These are phyloP conservation scores for Cremastinae sp. DNA, from an alignment of 2,888 invertebrate genomes.

Conservation along the genomic window DNA sequence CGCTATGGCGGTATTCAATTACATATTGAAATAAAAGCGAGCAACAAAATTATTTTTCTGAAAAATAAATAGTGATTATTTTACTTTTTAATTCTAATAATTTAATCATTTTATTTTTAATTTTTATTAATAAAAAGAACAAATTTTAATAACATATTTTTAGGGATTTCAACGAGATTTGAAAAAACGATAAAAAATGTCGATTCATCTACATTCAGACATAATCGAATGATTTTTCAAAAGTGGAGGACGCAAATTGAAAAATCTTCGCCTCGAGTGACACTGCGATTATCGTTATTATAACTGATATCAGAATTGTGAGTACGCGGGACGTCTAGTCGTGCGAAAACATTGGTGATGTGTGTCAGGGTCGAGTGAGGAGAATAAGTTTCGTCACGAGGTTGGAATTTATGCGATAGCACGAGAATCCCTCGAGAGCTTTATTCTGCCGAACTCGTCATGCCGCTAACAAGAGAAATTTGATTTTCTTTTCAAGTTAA, in stretches of 20 bases:
- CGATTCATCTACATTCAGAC: neutral
- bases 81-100: too few species aligned
- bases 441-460: neutral
- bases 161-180: too few species aligned
- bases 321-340: slow-evolving; percentile 27
- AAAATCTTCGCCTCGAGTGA: neutral
- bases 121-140: too few species aligned
- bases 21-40: too few species aligned
- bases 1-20: too few species aligned
- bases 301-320: slow-evolving; percentile 7
- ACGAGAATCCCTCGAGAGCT: slow-evolving; percentile 52
- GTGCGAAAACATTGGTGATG: slow-evolving; percentile 50
- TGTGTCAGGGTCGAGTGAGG: slow-evolving; percentile 52
- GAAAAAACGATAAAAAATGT: too few species aligned
- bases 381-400: slow-evolving; percentile 6
- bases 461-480: slow-evolving; percentile 12
- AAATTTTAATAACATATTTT: too few species aligned
- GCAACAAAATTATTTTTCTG: too few species aligned
- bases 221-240: neutral
- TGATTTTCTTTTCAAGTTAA: slow-evolving; percentile 48
- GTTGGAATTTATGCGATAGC: slow-evolving; percentile 61
- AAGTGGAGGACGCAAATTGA: neutral
- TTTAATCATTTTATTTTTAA: too few species aligned
- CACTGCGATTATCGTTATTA: slow-evolving; percentile 21
- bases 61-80: too few species aligned